A percentile compares a stretch with the other conserved stretches of the same genome.
Evolutionary conservation across 2,888 invertebrate genomes (phyloP).

Genomic region (Lacanobia wlatinum): DNA sequence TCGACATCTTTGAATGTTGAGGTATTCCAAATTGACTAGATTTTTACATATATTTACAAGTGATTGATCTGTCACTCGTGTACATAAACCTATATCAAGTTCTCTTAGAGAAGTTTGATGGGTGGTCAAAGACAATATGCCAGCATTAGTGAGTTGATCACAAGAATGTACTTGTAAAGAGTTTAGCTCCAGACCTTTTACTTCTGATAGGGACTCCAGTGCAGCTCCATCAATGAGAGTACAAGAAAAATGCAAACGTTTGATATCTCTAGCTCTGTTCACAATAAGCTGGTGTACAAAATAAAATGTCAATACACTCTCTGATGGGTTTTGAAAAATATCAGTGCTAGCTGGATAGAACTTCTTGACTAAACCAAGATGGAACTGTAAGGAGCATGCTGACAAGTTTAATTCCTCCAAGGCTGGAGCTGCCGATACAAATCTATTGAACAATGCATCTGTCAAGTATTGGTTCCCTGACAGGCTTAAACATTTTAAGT

Average conservation of each 20-base stretch:
- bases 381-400: constrained; percentile 93
- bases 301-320: constrained; percentile 93
- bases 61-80: constrained; percentile 92
- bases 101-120: constrained; percentile 90
- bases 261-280: constrained; percentile 89
- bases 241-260: constrained; percentile 92
- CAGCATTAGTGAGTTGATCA: constrained; percentile 92
- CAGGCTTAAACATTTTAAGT: constrained; percentile 91
- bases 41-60: constrained; percentile 91
- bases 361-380: constrained; percentile 92
- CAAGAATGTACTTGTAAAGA: constrained; percentile 90
- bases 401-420: constrained; percentile 92
- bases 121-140: constrained; percentile 89
- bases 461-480: constrained; percentile 93
- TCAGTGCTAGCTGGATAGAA: constrained; percentile 91
- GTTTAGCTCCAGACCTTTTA: constrained; percentile 88
- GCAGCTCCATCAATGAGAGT: constrained; percentile 93
- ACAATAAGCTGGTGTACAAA: constrained; percentile 91
- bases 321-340: constrained; percentile 89
- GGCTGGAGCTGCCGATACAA: constrained; percentile 91
- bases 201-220: constrained; percentile 89
- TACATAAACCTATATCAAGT: constrained; percentile 92
- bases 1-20: constrained; percentile 92
- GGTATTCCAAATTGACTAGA: constrained; percentile 90
- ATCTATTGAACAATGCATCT: constrained; percentile 93